Percentiles rank a stretch among this genome's conserved stretches.
Evolutionary conservation across 2,888 invertebrate species (phyloP).

Genomic region (Chorisops tibialis): DNA sequence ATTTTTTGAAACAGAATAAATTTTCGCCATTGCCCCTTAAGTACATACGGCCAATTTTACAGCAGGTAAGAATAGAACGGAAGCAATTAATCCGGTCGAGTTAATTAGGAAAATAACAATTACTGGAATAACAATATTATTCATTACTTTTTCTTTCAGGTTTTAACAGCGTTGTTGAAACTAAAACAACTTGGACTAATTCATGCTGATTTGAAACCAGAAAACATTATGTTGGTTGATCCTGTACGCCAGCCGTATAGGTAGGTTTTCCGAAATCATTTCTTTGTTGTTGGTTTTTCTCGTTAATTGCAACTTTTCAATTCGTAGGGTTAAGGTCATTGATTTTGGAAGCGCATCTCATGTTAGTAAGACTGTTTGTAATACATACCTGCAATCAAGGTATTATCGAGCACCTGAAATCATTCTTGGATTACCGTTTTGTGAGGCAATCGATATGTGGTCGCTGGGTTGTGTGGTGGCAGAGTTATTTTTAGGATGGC

Average conservation of each 20-base stretch:
- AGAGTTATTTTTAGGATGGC: slow-evolving; percentile 98
- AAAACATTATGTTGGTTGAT: slow-evolving; percentile 99
- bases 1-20: slow-evolving; percentile 99
- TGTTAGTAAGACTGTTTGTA: slow-evolving; percentile 98
- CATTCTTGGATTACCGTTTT: slow-evolving; percentile 95
- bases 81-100: too few species aligned
- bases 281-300: neutral
- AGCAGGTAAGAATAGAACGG: slow-evolving; percentile 71
- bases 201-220: slow-evolving; percentile 99
- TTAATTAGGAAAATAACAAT: too few species aligned
- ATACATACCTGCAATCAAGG: slow-evolving; percentile 97
- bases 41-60: slow-evolving; percentile 97
- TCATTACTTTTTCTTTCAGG: slow-evolving; percentile 38
- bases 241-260: slow-evolving; percentile 93
- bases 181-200: slow-evolving; percentile 94
- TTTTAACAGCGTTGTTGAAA: slow-evolving; percentile 65
- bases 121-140: neutral
- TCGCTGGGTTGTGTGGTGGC: slow-evolving; percentile 99
- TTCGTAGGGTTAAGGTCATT: slow-evolving; percentile 89
- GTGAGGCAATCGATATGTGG: slow-evolving; percentile 99
- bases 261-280: slow-evolving; percentile 33
- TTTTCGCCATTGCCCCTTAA: slow-evolving; percentile 98
- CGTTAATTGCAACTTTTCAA: neutral
- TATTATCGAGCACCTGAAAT: slow-evolving; percentile 98
- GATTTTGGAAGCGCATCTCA: slow-evolving; percentile 99